Percentiles rank a stretch among this genome's conserved stretches.
phyloP scores from a whole-genome alignment of 2,113 vertebrate species.

The Leptodactylus fuscus region DNA sequence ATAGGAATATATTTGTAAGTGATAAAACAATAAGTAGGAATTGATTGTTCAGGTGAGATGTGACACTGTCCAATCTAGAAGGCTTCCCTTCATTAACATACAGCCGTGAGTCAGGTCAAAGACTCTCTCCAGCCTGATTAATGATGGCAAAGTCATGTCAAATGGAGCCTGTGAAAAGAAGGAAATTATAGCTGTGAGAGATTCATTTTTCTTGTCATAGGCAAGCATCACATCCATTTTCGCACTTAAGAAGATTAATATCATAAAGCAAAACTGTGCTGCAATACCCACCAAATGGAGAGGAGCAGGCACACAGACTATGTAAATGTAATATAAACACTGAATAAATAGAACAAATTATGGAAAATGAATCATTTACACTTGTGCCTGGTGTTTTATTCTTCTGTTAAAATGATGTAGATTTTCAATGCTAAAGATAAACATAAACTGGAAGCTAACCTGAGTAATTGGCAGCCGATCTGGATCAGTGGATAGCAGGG shows the following conservation, averaged over 20 bases:
- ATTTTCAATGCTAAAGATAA: background rate
- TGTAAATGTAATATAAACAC: slow-evolving; percentile 41
- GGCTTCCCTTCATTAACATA: slow-evolving; percentile 68
- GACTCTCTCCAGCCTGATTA: slow-evolving; percentile 78
- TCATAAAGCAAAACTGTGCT: slow-evolving; percentile 40
- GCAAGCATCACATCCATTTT: slow-evolving; percentile 60
- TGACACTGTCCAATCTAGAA: slow-evolving; percentile 80
- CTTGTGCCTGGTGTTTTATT: background rate
- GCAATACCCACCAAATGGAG: slow-evolving; percentile 34
- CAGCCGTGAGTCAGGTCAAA: slow-evolving; percentile 79
- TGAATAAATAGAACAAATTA: slow-evolving; percentile 30
- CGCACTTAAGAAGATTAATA: slow-evolving; percentile 60
- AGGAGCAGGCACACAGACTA: slow-evolving; percentile 4
- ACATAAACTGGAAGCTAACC: slow-evolving; percentile 69
- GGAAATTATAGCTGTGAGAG: slow-evolving; percentile 60
- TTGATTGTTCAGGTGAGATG: slow-evolving; percentile 70
- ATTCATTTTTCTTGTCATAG: slow-evolving; percentile 60
- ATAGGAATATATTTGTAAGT: slow-evolving; percentile 22
- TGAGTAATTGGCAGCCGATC: slow-evolving; percentile 65
- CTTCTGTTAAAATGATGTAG: background rate
- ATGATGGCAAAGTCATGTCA: slow-evolving; percentile 71
- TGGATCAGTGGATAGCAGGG: slow-evolving; percentile 68
- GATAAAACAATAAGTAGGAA: slow-evolving; percentile 32
- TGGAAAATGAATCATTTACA: slow-evolving; percentile 26
- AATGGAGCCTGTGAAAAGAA: slow-evolving; percentile 77